Evolutionary conservation across 1,140 invertebrate genomes (phyloP), one percentile per base, ranked within the genome.

Genomic region (Gryon sp.): DNA sequence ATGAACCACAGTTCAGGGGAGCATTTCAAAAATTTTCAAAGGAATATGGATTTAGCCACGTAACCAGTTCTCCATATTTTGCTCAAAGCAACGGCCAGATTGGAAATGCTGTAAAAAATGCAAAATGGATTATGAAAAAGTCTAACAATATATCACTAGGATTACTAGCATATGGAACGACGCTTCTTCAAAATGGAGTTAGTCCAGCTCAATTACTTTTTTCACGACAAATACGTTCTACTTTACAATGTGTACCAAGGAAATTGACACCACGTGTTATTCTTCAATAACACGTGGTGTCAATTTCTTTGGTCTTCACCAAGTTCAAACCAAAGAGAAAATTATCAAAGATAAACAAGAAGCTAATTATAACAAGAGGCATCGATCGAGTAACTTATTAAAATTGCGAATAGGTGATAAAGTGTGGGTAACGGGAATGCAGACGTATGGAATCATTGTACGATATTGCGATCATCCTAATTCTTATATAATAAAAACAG

Each of bases 121-220:
- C 32, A 2, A 53, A 53, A 15, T 15, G 40, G 14, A 12, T 53
- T 8, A 26, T 76, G 20, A 24, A 7, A 15, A 53, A 69, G 48
- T 65, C 38, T 12, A 12, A 72, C 12, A 63, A 82, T 15, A 45
- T 63, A 9, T 36, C 70, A 40, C 16, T 69, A 14, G 75, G 57
- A 1, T 43, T 83, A 1, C 41, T 83, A 19, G 66, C 65, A 8
- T 82, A 80, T 66, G 30, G 80, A 59, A 66, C 53, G 1, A 81
- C 78, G 22, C 78, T 81, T 6, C 38, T 83, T 18, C 59, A 65
- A 28, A 68, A 70, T 53, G 79, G 79, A 14, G 77, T 60, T 48
- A 77, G 45, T 20, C 79, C 77, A 12, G 66, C 66, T 0, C 60
- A 79, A 46, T 45, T 80, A 28, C 43, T 82, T 7, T 72, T 81